Evolutionary conservation across 2,113 vertebrate species (phyloP).

Genomic region (Tetrax tetrax): DNA sequence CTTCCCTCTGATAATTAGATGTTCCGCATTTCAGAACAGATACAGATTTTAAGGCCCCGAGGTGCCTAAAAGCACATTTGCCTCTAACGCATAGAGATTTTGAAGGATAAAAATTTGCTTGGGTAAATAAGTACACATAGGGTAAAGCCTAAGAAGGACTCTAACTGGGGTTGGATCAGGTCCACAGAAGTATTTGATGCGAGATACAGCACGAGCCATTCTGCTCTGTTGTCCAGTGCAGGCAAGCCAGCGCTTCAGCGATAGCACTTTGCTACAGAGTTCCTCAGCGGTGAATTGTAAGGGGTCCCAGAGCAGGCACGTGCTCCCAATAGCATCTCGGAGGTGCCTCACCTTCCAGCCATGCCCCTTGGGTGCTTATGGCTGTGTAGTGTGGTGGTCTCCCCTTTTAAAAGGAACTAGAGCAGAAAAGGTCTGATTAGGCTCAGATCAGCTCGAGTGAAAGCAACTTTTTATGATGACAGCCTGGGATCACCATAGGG

Average conservation of each 20-base stretch:
- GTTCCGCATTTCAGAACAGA: not conserved
- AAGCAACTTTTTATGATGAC: not conserved
- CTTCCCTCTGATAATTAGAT: not conserved
- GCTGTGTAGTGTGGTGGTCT: not conserved
- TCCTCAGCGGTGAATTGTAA: not conserved
- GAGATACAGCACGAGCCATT: not conserved
- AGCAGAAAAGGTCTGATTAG: not conserved
- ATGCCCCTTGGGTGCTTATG: not conserved
- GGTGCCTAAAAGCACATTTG: not conserved
- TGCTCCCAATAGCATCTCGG: not conserved
- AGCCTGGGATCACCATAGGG: not conserved
- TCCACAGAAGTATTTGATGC: not conserved
- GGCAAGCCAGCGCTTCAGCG: not conserved
- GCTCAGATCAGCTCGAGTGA: not conserved
- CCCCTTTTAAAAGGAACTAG: not conserved
- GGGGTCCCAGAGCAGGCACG: not conserved
- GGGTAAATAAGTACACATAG: fast-evolving
- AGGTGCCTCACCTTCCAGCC: not conserved
- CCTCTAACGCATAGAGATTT: not conserved
- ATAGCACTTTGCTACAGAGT: not conserved
- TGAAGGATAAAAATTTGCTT: not conserved
- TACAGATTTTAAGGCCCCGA: not conserved
- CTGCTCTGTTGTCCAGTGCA: not conserved
- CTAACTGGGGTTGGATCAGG: not conserved
- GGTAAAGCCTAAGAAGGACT: not conserved